Conservation (phyloP, 2,797 vertebrate species). For the Propithecus perrieri region DNA sequence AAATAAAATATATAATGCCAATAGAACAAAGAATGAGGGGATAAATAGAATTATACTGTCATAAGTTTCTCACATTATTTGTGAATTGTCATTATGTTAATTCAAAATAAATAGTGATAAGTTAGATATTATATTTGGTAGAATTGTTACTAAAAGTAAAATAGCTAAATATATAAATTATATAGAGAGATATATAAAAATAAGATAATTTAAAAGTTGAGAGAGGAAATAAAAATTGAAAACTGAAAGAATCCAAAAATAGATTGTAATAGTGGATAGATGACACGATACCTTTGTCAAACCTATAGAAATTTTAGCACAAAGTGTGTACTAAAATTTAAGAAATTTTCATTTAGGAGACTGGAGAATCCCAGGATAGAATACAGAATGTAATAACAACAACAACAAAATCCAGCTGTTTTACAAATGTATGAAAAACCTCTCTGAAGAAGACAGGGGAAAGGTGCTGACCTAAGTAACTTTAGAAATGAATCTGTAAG, state of each 20-base stretch:
- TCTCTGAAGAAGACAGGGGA: background rate
- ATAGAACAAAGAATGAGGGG: background rate
- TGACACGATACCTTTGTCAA: background rate
- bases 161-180: background rate
- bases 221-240: background rate
- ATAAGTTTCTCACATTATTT: background rate
- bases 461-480: background rate
- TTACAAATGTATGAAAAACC: background rate
- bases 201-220: background rate
- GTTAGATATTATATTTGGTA: background rate
- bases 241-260: background rate
- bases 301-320: background rate
- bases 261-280: background rate
- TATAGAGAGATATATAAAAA: background rate
- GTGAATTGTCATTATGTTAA: background rate
- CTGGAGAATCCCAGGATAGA: background rate
- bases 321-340: background rate
- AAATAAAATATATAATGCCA: background rate
- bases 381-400: background rate
- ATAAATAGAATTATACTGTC: background rate
- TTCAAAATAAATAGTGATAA: background rate
- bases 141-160: background rate
- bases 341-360: background rate
- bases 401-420: background rate
- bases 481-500: background rate